phyloP scores from a whole-genome alignment of 2,797 vertebrate genomes.

The Clarias laeviceps region DNA sequence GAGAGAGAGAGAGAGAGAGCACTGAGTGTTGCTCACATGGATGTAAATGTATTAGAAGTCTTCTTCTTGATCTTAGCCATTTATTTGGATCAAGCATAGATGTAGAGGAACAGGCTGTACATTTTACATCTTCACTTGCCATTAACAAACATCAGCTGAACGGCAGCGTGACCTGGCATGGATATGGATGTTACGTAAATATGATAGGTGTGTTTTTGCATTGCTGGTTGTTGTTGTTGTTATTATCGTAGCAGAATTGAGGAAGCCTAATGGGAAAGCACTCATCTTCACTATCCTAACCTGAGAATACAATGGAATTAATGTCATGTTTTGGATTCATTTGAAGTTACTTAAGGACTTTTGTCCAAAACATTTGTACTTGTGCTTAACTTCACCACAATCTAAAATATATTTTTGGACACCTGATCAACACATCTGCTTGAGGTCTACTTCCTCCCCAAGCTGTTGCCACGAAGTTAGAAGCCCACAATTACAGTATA shows the following conservation, averaged over 20 bases:
- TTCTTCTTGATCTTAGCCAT: not conserved
- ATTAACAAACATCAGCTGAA: conserved; percentile 2
- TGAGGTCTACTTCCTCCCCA: not conserved
- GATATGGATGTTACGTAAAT: not conserved
- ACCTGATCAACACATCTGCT: not conserved
- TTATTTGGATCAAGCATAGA: not conserved
- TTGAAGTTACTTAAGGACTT: not conserved
- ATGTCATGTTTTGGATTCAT: not conserved
- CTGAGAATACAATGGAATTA: not conserved
- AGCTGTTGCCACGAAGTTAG: not conserved
- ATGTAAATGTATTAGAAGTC: conserved; percentile 9
- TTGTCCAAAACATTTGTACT: not conserved
- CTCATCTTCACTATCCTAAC: not conserved
- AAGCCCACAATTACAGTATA: not conserved
- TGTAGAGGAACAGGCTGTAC: not conserved
- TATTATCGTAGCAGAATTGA: not conserved
- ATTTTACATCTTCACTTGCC: not conserved
- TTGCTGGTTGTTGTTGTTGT: too few relatives aligned
- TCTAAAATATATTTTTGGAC: not conserved
- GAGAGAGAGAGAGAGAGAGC: conserved; percentile 4
- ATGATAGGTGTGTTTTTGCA: too few relatives aligned
- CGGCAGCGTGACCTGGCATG: not conserved
- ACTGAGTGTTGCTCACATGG: not conserved
- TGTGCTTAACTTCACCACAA: not conserved
- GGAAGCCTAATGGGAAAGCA: not conserved